phyloP scores from a whole-genome alignment of 2,888 invertebrate species.

The Lasius fuliginosus region DNA sequence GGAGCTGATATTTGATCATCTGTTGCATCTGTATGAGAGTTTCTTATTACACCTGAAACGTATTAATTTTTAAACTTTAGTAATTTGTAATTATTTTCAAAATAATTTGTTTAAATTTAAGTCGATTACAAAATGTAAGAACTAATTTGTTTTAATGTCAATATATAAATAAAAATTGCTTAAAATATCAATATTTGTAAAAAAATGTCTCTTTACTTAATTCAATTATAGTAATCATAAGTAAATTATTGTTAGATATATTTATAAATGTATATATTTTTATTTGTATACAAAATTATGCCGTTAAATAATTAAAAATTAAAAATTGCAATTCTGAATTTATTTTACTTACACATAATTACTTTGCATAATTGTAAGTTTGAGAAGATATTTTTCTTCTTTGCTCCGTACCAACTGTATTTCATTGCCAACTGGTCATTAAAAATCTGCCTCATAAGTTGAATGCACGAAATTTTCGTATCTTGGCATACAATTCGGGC shows the following conservation, averaged over 20 bases:
- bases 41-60: neutral
- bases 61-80: neutral
- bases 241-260: neutral
- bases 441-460: neutral
- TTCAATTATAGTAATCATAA: too few species aligned
- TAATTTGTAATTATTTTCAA: neutral
- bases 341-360: conserved; percentile 26
- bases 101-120: neutral
- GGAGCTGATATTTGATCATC: neutral
- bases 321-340: conserved; percentile 3
- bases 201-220: too few species aligned
- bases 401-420: conserved; percentile 10
- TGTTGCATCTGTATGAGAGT: neutral
- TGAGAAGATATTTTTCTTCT: neutral
- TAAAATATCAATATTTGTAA: too few species aligned
- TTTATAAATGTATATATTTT: neutral
- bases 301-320: neutral
- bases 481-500: neutral
- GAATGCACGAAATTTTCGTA: neutral
- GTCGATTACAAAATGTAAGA: neutral
- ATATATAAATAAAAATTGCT: neutral
- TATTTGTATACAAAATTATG: neutral
- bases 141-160: neutral
- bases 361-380: conserved; percentile 1
- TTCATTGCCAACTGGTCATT: neutral